Evolutionary conservation across 2,797 vertebrate genomes (phyloP).

Genomic region (Catharus ustulatus): DNA sequence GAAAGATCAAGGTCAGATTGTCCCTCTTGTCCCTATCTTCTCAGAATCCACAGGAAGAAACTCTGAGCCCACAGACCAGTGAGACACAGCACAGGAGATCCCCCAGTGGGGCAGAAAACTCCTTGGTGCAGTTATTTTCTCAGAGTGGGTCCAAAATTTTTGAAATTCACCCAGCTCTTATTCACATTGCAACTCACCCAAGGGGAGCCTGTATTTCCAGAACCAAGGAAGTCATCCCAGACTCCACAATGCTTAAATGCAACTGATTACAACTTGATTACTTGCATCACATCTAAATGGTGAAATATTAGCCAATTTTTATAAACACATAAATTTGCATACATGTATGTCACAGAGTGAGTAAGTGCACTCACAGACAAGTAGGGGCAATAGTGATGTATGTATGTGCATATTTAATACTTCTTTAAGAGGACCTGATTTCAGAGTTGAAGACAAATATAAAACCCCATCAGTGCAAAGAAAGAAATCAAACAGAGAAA

Average conservation of each 20-base stretch:
- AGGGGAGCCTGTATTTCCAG: neutral
- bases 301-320: neutral
- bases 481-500: slow-evolving; percentile 13
- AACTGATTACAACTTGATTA: neutral
- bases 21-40: neutral
- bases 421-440: neutral
- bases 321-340: fast-evolving
- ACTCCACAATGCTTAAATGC: neutral
- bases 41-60: neutral
- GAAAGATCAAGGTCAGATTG: neutral
- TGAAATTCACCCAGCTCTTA: neutral
- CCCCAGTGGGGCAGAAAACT: neutral
- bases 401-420: fast-evolving
- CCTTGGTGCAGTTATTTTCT: neutral
- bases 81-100: neutral
- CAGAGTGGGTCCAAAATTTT: neutral
- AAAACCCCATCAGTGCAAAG: neutral
- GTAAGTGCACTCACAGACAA: neutral
- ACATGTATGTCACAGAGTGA: neutral
- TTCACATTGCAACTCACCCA: neutral
- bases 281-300: neutral
- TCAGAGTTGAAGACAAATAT: neutral
- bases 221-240: neutral
- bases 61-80: neutral
- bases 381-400: neutral